A percentile compares a stretch with the other conserved stretches of the same genome.
Conservation (phyloP, 2,797 vertebrate genomes). For the Hirundo rustica region DNA sequence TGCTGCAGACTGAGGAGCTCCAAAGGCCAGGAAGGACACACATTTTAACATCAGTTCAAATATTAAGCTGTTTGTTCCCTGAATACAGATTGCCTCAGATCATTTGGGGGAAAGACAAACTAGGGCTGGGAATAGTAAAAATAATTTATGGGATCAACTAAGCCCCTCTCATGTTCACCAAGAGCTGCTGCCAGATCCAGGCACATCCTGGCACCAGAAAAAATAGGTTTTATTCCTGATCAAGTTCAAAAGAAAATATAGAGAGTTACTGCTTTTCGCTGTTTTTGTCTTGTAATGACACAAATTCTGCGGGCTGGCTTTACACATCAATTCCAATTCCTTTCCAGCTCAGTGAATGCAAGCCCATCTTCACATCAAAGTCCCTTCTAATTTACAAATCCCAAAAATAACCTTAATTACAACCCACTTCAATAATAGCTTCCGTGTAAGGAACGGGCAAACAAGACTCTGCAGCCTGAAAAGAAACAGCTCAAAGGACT, state of each 20-base stretch:
- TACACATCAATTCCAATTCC: background rate
- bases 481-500: background rate
- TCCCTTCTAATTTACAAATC: constrained; percentile 33
- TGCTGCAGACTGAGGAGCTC: background rate
- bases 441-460: background rate
- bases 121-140: background rate
- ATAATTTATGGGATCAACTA: background rate
- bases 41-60: background rate
- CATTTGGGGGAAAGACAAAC: background rate
- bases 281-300: background rate
- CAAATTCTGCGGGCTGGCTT: background rate
- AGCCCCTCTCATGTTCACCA: background rate
- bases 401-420: constrained; percentile 45
- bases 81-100: background rate
- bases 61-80: background rate
- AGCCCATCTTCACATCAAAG: constrained; percentile 36
- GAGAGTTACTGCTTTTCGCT: background rate
- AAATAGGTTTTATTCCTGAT: background rate
- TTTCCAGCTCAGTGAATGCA: constrained; percentile 6
- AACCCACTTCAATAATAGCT: constrained; percentile 2
- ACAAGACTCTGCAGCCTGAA: background rate
- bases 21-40: background rate
- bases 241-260: background rate
- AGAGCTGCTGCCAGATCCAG: background rate
- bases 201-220: background rate